Percentiles rank a stretch among this genome's conserved stretches.
phyloP scores from a whole-genome alignment of 1,140 invertebrate species.

The Orius laevigatus region DNA sequence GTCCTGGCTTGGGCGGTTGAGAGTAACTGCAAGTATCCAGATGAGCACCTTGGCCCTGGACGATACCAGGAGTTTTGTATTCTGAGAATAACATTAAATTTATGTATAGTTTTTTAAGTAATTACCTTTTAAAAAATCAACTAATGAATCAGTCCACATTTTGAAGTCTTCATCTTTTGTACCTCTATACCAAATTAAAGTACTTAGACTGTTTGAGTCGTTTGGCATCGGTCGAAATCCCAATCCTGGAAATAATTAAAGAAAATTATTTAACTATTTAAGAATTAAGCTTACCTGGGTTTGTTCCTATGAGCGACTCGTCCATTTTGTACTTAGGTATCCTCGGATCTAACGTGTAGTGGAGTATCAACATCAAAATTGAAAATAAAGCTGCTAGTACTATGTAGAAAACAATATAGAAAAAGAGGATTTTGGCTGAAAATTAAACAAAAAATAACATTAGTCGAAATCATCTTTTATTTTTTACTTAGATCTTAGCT shows the following conservation, averaged over 20 bases:
- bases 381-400: constrained; percentile 73
- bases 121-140: constrained; percentile 55
- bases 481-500: not conserved
- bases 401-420: constrained; percentile 82
- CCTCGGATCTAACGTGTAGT: constrained; percentile 72
- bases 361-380: constrained; percentile 81
- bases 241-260: constrained; percentile 41
- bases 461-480: constrained; percentile 1
- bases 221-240: constrained; percentile 82
- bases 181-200: constrained; percentile 81
- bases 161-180: constrained; percentile 53
- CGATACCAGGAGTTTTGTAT: constrained; percentile 48
- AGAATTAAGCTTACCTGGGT: constrained; percentile 50
- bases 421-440: constrained; percentile 75
- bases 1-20: constrained; percentile 38
- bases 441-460: constrained; percentile 23
- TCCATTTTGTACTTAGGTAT: constrained; percentile 71
- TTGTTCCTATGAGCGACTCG: constrained; percentile 72
- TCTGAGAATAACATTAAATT: constrained; percentile 27
- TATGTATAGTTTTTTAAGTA: not conserved
- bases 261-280: constrained; percentile 3
- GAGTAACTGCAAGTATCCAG: constrained; percentile 47
- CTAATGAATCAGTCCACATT: constrained; percentile 57
- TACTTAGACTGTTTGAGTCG: constrained; percentile 68
- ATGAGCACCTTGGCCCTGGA: constrained; percentile 44